These are phyloP conservation scores for Papilio machaon DNA, from an alignment of 1,140 invertebrate genomes.

Conservation along the genomic window DNA sequence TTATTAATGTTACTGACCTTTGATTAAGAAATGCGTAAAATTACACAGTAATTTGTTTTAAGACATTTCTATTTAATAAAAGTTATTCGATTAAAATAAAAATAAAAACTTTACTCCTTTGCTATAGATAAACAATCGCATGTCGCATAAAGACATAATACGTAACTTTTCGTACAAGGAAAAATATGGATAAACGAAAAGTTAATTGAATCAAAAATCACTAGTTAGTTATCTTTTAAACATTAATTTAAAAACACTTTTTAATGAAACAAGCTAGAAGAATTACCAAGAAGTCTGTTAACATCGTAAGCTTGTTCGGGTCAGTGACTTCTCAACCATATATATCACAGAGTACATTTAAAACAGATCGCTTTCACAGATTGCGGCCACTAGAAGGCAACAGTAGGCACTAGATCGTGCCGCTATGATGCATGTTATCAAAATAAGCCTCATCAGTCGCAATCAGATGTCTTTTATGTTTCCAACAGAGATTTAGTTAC, in stretches of 20 bases:
- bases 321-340: conserved; percentile 48
- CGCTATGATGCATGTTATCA: conserved; percentile 33
- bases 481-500: conserved; percentile 33
- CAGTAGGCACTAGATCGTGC: conserved; percentile 22
- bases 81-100: too few relatives aligned
- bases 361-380: conserved; percentile 42
- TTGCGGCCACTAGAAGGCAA: conserved; percentile 16
- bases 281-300: conserved; percentile 31
- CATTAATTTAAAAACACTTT: not conserved
- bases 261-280: conserved; percentile 6
- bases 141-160: not conserved
- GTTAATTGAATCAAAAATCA: too few relatives aligned
- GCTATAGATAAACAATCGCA: too few relatives aligned
- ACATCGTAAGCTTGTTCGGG: conserved; percentile 41
- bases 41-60: not conserved
- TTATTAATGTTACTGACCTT: not conserved
- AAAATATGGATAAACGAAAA: not conserved
- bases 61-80: too few relatives aligned
- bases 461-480: conserved; percentile 43
- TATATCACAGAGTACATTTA: conserved; percentile 42
- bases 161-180: not conserved
- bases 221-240: not conserved
- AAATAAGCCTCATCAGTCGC: conserved; percentile 49
- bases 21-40: not conserved
- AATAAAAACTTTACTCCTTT: not conserved